Evolutionary conservation across 2,888 invertebrate genomes (phyloP).

Genomic region (Gymnocheta viridis): DNA sequence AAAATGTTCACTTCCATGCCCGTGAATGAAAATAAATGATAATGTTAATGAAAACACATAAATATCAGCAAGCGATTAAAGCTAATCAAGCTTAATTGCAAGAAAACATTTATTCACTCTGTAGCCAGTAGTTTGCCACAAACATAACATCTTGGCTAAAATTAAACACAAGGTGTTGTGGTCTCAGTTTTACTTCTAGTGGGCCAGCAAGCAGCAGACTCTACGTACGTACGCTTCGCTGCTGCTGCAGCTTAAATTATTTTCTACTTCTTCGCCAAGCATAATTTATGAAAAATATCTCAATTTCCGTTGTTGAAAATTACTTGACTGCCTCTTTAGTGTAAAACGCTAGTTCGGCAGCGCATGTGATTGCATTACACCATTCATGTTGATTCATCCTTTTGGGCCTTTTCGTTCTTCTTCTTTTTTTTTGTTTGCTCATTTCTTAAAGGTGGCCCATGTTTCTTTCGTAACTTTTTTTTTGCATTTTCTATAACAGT

Average conservation of each 20-base stretch:
- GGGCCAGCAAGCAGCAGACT: background rate
- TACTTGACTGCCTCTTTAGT: slow-evolving; percentile 66
- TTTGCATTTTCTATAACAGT: slow-evolving; percentile 5
- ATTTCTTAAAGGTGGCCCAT: slow-evolving; percentile 58
- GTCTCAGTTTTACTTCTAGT: slow-evolving; percentile 7
- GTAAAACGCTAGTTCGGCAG: slow-evolving; percentile 15
- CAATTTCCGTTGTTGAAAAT: slow-evolving; percentile 76
- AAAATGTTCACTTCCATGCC: slow-evolving; percentile 53
- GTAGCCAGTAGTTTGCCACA: slow-evolving; percentile 51
- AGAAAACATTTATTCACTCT: slow-evolving; percentile 63
- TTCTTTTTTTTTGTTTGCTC: background rate
- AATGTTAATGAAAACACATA: slow-evolving; percentile 77
- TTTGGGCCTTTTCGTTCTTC: slow-evolving; percentile 31
- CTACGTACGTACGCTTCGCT: too few relatives aligned
- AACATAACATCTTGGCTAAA: background rate
- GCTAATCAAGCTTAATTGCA: slow-evolving; percentile 77
- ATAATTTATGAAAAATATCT: slow-evolving; percentile 76
- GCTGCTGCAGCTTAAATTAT: background rate
- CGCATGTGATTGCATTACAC: background rate
- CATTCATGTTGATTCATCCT: slow-evolving; percentile 44
- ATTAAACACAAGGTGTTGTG: slow-evolving; percentile 48
- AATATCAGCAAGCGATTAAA: slow-evolving; percentile 77
- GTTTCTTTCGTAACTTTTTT: background rate
- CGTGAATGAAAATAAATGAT: slow-evolving; percentile 40
- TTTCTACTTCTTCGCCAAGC: slow-evolving; percentile 56